Conservation (phyloP, 2,113 vertebrate species). For the Oncorhynchus mykiss region DNA sequence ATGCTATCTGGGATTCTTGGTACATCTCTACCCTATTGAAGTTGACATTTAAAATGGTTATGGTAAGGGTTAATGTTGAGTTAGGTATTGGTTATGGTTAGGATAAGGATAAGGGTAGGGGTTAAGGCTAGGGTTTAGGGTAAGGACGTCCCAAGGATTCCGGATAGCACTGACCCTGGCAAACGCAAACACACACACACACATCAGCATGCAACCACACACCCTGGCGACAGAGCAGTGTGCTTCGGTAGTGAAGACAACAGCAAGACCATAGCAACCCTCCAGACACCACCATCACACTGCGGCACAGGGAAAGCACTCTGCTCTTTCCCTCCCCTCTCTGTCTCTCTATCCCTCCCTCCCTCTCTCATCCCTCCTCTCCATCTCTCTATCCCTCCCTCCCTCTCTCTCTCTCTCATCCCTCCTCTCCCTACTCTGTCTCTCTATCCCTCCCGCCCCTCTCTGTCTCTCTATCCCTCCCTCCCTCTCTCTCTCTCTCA, state of each 20-base stretch:
- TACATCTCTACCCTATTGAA: too few species aligned
- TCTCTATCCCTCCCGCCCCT: neutral
- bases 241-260: slow-evolving; percentile 21
- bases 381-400: neutral
- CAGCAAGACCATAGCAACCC: slow-evolving; percentile 15
- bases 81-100: too few species aligned
- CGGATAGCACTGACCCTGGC: neutral
- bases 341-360: neutral
- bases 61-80: too few species aligned
- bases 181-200: neutral
- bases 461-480: neutral
- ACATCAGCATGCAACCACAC: neutral
- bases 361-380: neutral
- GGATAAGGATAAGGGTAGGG: too few species aligned
- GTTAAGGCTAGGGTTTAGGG: too few species aligned
- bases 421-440: neutral
- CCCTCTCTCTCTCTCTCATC: neutral
- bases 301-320: neutral
- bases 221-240: neutral
- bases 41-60: too few species aligned
- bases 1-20: too few species aligned
- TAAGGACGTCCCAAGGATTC: too few species aligned
- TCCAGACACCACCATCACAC: slow-evolving; percentile 12
- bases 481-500: too few species aligned
- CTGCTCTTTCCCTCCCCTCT: neutral